phyloP scores from a whole-genome alignment of 2,113 vertebrate species.

The Notarius lentiginosus region DNA sequence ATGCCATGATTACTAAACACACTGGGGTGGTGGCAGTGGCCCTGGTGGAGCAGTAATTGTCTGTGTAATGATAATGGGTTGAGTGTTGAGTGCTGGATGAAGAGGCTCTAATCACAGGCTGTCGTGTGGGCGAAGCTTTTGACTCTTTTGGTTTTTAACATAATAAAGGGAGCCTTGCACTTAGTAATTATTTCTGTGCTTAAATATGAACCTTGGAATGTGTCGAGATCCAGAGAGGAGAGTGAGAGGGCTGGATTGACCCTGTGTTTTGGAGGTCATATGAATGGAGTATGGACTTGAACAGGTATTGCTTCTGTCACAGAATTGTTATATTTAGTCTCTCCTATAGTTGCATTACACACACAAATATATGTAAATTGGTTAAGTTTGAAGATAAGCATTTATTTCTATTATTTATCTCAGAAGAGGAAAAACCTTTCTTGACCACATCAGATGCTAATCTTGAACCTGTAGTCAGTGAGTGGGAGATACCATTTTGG shows the following conservation, averaged over 20 bases:
- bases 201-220: constrained; percentile 24
- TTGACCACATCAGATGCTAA: neutral
- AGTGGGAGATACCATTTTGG: neutral
- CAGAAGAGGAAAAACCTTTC: neutral
- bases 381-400: neutral
- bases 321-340: neutral
- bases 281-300: neutral
- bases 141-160: constrained; percentile 36
- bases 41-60: constrained; percentile 70
- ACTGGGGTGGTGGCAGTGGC: constrained; percentile 57
- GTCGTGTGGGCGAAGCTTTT: constrained; percentile 41
- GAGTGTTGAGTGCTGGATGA: constrained; percentile 60
- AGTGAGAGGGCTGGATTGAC: neutral
- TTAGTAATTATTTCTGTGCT: constrained; percentile 36
- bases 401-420: neutral
- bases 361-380: neutral
- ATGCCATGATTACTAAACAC: constrained; percentile 75
- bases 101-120: constrained; percentile 49
- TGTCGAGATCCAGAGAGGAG: neutral
- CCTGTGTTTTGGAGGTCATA: neutral
- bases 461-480: neutral
- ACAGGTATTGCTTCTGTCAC: neutral
- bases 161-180: constrained; percentile 37
- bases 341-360: neutral
- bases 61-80: constrained; percentile 65